Evolutionary conservation across 2,113 vertebrate species (phyloP).

Genomic region (Chaetorhynchus papuensis): DNA sequence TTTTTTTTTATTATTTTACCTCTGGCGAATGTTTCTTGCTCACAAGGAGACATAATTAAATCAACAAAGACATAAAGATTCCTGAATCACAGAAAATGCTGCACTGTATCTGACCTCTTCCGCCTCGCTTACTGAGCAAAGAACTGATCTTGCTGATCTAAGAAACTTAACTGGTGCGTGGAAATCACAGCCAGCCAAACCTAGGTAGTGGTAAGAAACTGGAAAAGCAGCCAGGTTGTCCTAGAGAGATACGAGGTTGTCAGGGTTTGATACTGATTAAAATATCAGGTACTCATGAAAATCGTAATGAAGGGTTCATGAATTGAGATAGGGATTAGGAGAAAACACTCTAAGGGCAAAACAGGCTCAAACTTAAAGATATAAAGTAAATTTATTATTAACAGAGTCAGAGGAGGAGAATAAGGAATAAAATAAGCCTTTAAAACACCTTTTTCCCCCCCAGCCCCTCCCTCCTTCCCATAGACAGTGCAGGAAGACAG

Average conservation of each 20-base stretch:
- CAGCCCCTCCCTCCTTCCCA: not conserved
- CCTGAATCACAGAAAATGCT: not conserved
- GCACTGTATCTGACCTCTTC: not conserved
- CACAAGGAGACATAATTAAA: slow-evolving; percentile 9
- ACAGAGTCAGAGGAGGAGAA: not conserved
- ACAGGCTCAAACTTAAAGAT: not conserved
- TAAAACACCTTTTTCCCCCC: not conserved
- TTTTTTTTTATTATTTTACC: not conserved
- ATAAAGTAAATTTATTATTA: not conserved
- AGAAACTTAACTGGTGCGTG: not conserved
- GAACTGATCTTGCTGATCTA: not conserved
- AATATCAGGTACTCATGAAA: not conserved
- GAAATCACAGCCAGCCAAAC: not conserved
- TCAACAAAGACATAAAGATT: slow-evolving; percentile 17
- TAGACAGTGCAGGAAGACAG: not conserved
- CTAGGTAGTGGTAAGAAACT: not conserved
- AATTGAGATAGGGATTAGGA: not conserved
- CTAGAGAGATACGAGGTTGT: not conserved
- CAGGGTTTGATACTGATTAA: not conserved
- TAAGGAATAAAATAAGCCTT: not conserved
- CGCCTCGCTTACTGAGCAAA: not conserved
- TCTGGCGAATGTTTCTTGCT: not conserved
- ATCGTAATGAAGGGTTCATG: not conserved
- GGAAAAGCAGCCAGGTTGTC: not conserved
- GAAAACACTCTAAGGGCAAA: not conserved